A percentile compares a stretch with the other conserved stretches of the same genome.
Evolutionary conservation across 1,140 invertebrate genomes (phyloP).

Genomic region (Uloborus diversus): DNA sequence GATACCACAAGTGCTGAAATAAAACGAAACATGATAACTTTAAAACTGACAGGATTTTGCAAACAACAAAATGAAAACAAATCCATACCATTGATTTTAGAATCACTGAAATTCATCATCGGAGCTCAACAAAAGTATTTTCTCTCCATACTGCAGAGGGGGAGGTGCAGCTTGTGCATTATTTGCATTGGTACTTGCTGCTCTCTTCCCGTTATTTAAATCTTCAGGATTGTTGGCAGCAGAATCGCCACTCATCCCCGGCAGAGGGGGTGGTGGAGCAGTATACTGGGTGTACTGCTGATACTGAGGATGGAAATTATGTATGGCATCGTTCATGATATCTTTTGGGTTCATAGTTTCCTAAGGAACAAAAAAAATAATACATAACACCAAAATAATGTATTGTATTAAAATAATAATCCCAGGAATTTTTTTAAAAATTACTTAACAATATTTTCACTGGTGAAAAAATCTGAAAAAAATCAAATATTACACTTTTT

Average conservation of each 20-base stretch:
- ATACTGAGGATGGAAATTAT: conserved; percentile 99
- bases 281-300: conserved; percentile 98
- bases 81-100: too few species aligned
- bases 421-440: too few species aligned
- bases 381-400: not conserved
- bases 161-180: conserved; percentile 53
- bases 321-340: conserved; percentile 99
- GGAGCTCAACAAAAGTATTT: conserved; percentile 93
- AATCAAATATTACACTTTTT: too few species aligned
- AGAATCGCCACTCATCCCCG: conserved; percentile 35
- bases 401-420: too few species aligned
- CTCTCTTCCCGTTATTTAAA: conserved; percentile 38
- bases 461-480: too few species aligned
- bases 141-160: conserved; percentile 83
- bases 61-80: too few species aligned
- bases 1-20: too few species aligned
- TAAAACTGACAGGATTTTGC: too few species aligned
- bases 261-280: conserved; percentile 74
- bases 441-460: too few species aligned
- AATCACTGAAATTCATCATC: conserved; percentile 96
- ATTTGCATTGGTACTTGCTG: not conserved
- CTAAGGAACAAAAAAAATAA: conserved; percentile 68
- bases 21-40: too few species aligned
- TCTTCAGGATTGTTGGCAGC: conserved; percentile 42
- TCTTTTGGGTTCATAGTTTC: conserved; percentile 99